These are phyloP conservation scores for Scolopax bukidnonensis DNA, from an alignment of 2,797 vertebrate genomes.

Conservation along the genomic window DNA sequence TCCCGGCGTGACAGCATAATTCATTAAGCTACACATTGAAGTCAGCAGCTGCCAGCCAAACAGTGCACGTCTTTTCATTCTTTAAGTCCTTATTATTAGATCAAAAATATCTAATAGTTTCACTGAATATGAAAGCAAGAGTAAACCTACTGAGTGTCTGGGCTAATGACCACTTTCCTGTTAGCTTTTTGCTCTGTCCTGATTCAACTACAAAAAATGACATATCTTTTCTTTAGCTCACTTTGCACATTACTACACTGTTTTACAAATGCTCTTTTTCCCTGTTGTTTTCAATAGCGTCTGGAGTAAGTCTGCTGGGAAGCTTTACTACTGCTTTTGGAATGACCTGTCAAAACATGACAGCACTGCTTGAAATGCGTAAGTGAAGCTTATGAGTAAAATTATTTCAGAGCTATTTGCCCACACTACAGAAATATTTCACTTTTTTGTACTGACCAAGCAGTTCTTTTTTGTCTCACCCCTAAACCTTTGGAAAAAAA, in stretches of 20 bases:
- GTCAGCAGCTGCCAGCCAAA: not conserved
- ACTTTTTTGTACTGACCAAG: not conserved
- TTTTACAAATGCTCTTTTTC: not conserved
- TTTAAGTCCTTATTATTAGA: constrained; percentile 1
- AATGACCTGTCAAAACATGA: constrained; percentile 4
- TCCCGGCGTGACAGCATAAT: constrained; percentile 3
- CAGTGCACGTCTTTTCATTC: not conserved
- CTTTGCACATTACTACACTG: not conserved
- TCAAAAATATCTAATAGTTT: constrained; percentile 7
- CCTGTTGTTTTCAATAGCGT: not conserved
- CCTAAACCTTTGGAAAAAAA: not conserved
- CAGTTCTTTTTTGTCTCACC: not conserved
- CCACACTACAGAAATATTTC: not conserved
- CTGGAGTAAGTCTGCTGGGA: not conserved
- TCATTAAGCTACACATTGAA: not conserved
- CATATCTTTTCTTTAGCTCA: not conserved
- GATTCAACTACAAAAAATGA: not conserved
- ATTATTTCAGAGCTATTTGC: not conserved
- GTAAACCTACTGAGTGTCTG: not conserved
- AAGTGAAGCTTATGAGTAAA: not conserved
- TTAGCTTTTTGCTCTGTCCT: not conserved
- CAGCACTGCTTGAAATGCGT: not conserved
- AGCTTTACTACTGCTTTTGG: constrained; percentile 25
- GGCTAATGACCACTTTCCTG: constrained; percentile 2
- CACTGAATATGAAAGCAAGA: not conserved